Base-by-base conservation (phyloP, 2,888 invertebrate species). In the Sminthurinus aureus region DNA sequence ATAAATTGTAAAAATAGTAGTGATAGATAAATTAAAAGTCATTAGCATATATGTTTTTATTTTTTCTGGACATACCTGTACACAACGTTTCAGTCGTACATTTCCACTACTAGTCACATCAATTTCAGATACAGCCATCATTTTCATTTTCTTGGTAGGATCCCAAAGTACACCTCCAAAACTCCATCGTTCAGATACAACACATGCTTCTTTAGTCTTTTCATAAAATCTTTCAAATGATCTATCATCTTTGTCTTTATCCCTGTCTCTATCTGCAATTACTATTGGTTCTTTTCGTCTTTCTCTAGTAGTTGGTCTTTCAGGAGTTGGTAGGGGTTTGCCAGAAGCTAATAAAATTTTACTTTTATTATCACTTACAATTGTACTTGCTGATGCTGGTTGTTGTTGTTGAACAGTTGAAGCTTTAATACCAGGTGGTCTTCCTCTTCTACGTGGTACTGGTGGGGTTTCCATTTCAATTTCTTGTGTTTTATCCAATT, bases 131-230 rank as follows among this genome's bases (percentile, higher is more conserved):
- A 84, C 85, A 13, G 85, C 81, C 67, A 88, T 85, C 1, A 85
- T 85, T 79, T 87, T 87, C 81, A 85, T 84, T 81, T 86, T 87
- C 18, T 85, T 85, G 20, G 64, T 82, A 24, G 86, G 87, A 76
- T 88, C 88, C 86, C 87, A 88, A 20, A 85, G 78, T 20, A 88
- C 86, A 51, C 86, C 87, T 20, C 87, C 85, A 66, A 88, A 84
- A 73, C 84, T 87, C 88, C 88, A 88, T n/a, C 82, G 80, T 64
- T 85, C 86, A 58, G 87, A 84, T 6, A 88, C 76, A 13, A 81
- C 66, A 66, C 85, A 80, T 24, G 80, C 80, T 3, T 77, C 83
- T 76, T 86, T 86, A 0, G 86, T 77, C 6, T 84, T 83, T 18
- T 76, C 74, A 51, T 86, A 84, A 77, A 88, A 88, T 67, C 82